Percentiles rank a stretch among this genome's conserved stretches.
phyloP scores from a whole-genome alignment of 1,140 invertebrate species.

The Nasonia giraulti region DNA sequence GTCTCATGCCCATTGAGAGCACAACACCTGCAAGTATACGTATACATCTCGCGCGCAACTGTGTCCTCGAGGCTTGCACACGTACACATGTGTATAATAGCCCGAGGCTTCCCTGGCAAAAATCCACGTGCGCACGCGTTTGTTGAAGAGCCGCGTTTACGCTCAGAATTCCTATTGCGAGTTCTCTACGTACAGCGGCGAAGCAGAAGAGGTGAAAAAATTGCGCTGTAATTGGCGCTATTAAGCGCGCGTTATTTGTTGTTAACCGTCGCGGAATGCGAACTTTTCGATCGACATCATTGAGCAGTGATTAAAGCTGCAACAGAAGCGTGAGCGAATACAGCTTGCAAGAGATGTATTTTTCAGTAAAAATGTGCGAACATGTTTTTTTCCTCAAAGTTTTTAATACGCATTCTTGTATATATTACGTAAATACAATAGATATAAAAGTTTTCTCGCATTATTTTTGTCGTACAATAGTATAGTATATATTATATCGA shows the following conservation, averaged over 20 bases:
- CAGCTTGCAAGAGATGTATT: not conserved
- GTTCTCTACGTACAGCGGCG: too few relatives aligned
- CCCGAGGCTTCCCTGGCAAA: not conserved
- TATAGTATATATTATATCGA: constrained; percentile 54
- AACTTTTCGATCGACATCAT: not conserved
- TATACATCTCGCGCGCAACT: not conserved
- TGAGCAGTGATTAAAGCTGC: not conserved
- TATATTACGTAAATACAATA: constrained; percentile 63
- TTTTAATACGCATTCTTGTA: constrained; percentile 25
- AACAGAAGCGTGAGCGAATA: not conserved
- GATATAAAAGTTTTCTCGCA: constrained; percentile 64
- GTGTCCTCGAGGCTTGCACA: not conserved
- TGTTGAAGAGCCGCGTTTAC: not conserved
- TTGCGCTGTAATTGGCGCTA: not conserved
- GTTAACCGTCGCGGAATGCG: not conserved
- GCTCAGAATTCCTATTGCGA: not conserved
- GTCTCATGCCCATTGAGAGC: not conserved
- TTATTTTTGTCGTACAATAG: constrained; percentile 56
- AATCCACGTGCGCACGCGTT: not conserved
- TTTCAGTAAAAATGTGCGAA: not conserved
- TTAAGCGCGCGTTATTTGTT: not conserved
- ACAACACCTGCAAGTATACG: not conserved
- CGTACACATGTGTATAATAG: not conserved
- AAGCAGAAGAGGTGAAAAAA: not conserved
- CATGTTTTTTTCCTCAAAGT: not conserved